A percentile compares a stretch with the other conserved stretches of the same genome.
These are phyloP conservation scores for Drosophila pseudoananassae DNA, from an alignment of 1,140 invertebrate species.

Conservation along the genomic window DNA sequence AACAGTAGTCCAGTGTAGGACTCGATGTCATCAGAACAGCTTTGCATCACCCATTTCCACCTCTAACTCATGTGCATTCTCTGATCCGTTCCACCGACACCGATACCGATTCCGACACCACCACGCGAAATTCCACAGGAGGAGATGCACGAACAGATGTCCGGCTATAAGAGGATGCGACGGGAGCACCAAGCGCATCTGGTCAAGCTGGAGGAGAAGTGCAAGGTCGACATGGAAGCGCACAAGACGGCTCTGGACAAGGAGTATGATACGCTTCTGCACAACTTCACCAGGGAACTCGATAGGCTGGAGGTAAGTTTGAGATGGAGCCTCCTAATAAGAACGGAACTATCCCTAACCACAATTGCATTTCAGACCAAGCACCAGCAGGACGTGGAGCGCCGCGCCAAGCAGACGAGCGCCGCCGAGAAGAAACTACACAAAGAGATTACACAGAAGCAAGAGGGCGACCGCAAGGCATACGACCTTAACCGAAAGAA, in stretches of 20 bases:
- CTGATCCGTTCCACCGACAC: constrained; percentile 16
- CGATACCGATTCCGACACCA: constrained; percentile 6
- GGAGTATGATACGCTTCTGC: constrained; percentile 96
- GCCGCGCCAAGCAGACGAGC: constrained; percentile 94
- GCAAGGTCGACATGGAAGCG: constrained; percentile 97
- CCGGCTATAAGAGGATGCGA: constrained; percentile 98
- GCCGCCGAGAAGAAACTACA: constrained; percentile 96
- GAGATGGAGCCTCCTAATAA: not conserved
- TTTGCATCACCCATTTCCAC: constrained; percentile 13
- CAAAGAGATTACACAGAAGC: constrained; percentile 95
- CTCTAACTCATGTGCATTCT: constrained; percentile 52
- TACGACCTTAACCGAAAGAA: constrained; percentile 97
- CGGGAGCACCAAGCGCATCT: constrained; percentile 98
- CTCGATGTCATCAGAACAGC: not conserved
- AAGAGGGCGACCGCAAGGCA: constrained; percentile 94
- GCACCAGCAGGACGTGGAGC: constrained; percentile 95
- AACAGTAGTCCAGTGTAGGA: not conserved
- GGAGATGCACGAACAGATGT: constrained; percentile 99
- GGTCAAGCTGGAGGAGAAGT: constrained; percentile 95
- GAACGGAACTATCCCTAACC: not conserved
- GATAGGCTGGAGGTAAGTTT: constrained; percentile 91
- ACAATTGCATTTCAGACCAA: constrained; percentile 85
- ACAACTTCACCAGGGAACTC: constrained; percentile 95
- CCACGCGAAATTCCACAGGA: constrained; percentile 85
- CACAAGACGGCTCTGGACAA: constrained; percentile 97